phyloP scores from a whole-genome alignment of 2,113 vertebrate species.

The Crotophaga sulcirostris region DNA sequence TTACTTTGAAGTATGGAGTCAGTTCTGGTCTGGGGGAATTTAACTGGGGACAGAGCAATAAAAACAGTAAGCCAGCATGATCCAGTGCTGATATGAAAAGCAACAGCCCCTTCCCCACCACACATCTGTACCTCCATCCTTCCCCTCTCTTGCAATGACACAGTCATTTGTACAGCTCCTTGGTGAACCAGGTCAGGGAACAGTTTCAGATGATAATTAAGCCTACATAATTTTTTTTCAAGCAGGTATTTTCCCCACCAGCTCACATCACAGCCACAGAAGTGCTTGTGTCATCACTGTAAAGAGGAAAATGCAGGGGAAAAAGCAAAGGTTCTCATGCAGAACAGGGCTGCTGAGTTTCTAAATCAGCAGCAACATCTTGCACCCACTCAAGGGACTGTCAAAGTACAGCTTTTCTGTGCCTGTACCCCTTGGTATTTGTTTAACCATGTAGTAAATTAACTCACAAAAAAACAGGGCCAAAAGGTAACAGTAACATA shows the following conservation, averaged over 20 bases:
- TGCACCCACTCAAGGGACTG: not conserved
- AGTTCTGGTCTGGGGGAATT: not conserved
- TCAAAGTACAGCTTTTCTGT: not conserved
- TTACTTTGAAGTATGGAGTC: not conserved
- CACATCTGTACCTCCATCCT: not conserved
- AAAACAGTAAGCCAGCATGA: constrained; percentile 33
- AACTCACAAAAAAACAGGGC: not conserved
- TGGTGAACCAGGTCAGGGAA: constrained; percentile 12
- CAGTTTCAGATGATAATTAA: not conserved
- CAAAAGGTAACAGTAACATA: not conserved
- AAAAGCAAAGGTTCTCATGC: constrained; percentile 58
- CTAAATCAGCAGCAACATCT: not conserved
- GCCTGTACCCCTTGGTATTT: not conserved
- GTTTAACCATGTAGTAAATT: not conserved
- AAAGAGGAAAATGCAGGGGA: constrained; percentile 42
- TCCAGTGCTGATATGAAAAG: constrained; percentile 16
- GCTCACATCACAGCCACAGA: constrained; percentile 51
- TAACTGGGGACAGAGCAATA: constrained; percentile 13
- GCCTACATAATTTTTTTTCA: not conserved
- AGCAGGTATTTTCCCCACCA: not conserved
- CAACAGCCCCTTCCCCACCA: constrained; percentile 23
- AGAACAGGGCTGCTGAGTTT: constrained; percentile 25
- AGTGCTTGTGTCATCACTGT: constrained; percentile 27
- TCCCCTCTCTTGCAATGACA: constrained; percentile 54
- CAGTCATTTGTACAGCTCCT: constrained; percentile 31